A percentile compares a stretch with the other conserved stretches of the same genome.
phyloP scores from a whole-genome alignment of 2,797 vertebrate species.

The Oophaga sylvatica region DNA sequence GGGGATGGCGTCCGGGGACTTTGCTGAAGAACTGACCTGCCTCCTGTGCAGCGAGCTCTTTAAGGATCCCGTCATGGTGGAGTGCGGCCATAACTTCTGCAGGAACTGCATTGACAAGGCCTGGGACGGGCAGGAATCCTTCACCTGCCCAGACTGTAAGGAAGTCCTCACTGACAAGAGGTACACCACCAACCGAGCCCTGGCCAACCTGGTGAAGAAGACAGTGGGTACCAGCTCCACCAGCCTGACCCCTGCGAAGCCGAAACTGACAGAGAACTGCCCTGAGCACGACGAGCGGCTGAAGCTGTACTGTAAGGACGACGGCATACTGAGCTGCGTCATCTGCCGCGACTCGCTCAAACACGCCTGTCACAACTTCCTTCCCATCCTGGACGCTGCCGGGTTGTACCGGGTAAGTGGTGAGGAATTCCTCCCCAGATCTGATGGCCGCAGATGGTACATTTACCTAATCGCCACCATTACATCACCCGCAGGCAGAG shows the following conservation, averaged over 20 bases:
- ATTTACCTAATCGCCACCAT: not conserved
- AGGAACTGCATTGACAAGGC: conserved; percentile 53
- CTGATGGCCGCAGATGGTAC: not conserved
- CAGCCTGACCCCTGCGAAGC: not conserved
- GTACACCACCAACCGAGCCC: conserved; percentile 57
- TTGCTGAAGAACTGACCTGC: conserved; percentile 63
- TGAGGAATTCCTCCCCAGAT: not conserved
- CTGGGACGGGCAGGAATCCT: conserved; percentile 52
- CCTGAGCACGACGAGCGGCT: conserved; percentile 67
- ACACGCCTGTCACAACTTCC: conserved; percentile 66
- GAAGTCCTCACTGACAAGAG: conserved; percentile 31
- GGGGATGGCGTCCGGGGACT: conserved; percentile 18
- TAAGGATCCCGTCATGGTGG: conserved; percentile 60
- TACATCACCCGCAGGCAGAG: not conserved
- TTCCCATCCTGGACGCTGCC: conserved; percentile 65
- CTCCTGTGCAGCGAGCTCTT: conserved; percentile 63
- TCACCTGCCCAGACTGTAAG: conserved; percentile 61
- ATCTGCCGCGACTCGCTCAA: conserved; percentile 68
- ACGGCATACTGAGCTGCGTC: conserved; percentile 67
- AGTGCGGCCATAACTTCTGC: conserved; percentile 65
- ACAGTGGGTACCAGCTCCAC: not conserved
- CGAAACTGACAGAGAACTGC: conserved; percentile 34
- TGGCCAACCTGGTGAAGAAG: conserved; percentile 62
- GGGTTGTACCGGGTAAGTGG: conserved; percentile 64
- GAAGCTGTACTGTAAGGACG: conserved; percentile 69